Base-by-base conservation (phyloP, 2,888 invertebrate species). In the Philaethria dido region DNA sequence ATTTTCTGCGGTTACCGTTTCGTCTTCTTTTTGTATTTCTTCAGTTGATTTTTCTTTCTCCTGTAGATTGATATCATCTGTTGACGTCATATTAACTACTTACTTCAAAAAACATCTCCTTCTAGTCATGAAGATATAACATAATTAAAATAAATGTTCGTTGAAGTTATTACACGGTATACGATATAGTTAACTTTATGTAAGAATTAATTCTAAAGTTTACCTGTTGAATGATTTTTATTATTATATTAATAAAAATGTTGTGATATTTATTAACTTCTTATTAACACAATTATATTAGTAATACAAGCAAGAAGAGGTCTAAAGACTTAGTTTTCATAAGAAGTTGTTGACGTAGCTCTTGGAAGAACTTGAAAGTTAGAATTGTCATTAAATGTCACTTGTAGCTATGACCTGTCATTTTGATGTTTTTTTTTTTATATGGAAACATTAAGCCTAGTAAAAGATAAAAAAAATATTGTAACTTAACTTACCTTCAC, bases 41-140 rank as follows among this genome's bases (percentile, higher is more conserved):
- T 80, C 78, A 63, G 59, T 57, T 20, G 70, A 47, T 68, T 72
- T 70, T 55, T 69, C 54, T 54, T 47, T 73, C 54, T 69, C 70
- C 70, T 71, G 68, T 48, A 68, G 68, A 70, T 73, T 71, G 60
- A 64, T 66, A 59, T 75, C 74, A 74, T 80, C 75, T 72, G 74
- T 72, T 67, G 79, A 77, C 77, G 79, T 81, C 81, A 81, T 80
- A 78, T 61, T 55, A 71, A 66, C 45, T 59, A 66, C 48, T 59
- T 42, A 59, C 60, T 47, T 18, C 33, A 60, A 33, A 45, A 44
- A 3, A 52, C 33, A 45, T 4, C 14, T 45, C 60, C 29, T 60
- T 25, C 45, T 60, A 47, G 33, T 47, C 45, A 45, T 25, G 42
- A 60, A 60, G 14, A 60, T 29, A 47, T 29, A 60, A 60, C 45